Base-by-base conservation (phyloP, 2,113 vertebrate genomes). In the Onychostoma macrolepis region DNA sequence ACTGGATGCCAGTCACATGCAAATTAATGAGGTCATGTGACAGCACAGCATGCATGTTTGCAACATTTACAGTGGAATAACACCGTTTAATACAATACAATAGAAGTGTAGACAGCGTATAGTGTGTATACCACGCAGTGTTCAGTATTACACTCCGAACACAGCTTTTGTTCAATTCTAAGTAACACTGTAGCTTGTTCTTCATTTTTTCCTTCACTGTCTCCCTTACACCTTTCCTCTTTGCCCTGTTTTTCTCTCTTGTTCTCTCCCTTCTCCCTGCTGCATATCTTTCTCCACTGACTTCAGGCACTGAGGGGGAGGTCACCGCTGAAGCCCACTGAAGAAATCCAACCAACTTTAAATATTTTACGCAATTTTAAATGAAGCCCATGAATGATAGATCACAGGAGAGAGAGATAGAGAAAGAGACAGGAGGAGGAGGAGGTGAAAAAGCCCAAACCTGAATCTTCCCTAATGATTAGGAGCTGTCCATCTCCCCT, bases 361-460 rank as follows among this genome's bases (percentile, higher is more conserved):
- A 95, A 95, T 95, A 95, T 95, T 95, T 95, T 90, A 95, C 91
- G 88, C 93, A 90, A 93, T 94, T 94, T 95, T 93, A 95, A 95
- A 95, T 94, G 93, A 95, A 94, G 38, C 83, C 87, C 92, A 95
- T 95, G 92, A 95, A 95, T 95, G 90, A 95, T 95, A 94, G 94
- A 95, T 95, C 93, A 94, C 90, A 95, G 88, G 89, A 86, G 87
- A 72, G 88, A 78, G 88, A 78, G 9, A 21, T 7, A 15, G 38
- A 43, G 41, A 89, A 79, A 67, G 56, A 85, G 76, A 26, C 82
- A 61, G 24, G 56, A 19, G 56, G 21, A 58, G 28, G 86, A 63
- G 81, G 24, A 65, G n/a, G 58, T 48, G 75, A 83, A 81, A 87
- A 86, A 82, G 78, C 77, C 77, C 85, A 74, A 71, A 92, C 92